Percentiles rank a stretch among this genome's conserved stretches.
These are phyloP conservation scores for Galeopterus variegatus DNA, from an alignment of 2,113 vertebrate species.

Conservation along the genomic window DNA sequence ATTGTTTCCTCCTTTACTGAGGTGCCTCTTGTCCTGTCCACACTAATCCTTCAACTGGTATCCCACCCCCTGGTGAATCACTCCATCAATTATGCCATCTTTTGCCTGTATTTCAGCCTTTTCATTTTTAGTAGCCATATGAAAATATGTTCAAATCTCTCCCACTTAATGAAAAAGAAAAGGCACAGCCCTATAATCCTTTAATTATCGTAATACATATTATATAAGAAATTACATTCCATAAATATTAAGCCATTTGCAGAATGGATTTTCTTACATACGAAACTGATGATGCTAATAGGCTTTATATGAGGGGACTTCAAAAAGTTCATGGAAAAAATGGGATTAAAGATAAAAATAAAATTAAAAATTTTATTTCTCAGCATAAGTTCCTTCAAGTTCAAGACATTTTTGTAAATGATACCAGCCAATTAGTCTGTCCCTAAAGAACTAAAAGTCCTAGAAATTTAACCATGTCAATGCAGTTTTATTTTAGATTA, in stretches of 20 bases:
- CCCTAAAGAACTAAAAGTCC: too few species aligned
- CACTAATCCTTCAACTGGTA: neutral
- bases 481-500: too few species aligned
- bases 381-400: too few species aligned
- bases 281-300: slow-evolving; percentile 14
- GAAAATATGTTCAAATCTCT: slow-evolving; percentile 27
- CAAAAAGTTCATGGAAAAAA: too few species aligned
- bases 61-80: neutral
- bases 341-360: too few species aligned
- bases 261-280: slow-evolving; percentile 39
- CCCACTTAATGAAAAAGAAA: neutral
- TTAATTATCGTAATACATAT: neutral
- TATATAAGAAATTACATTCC: neutral
- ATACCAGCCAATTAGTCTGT: too few species aligned
- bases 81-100: neutral
- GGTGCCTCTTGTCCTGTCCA: neutral
- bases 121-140: neutral
- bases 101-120: neutral
- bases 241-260: slow-evolving; percentile 14
- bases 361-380: too few species aligned
- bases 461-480: too few species aligned
- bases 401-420: too few species aligned
- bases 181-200: neutral
- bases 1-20: neutral
- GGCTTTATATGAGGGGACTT: neutral